These are phyloP conservation scores for Sapajus apella DNA, from an alignment of 2,113 vertebrate species.

Conservation along the genomic window DNA sequence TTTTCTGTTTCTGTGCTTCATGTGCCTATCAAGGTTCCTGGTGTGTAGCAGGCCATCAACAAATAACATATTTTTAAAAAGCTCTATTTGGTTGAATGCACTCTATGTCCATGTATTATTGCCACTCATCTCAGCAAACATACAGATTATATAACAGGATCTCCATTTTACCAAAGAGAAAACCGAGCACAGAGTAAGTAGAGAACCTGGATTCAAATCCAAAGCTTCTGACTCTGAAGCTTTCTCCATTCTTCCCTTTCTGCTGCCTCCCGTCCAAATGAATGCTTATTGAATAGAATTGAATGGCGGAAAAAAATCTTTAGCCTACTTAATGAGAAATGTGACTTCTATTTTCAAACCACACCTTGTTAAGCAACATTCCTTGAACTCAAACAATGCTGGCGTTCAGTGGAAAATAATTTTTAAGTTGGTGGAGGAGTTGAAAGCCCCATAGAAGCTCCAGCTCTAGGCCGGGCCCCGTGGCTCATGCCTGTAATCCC, in stretches of 20 bases:
- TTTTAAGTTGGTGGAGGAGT: neutral
- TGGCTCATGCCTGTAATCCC: no score
- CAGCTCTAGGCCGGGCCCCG: fast-evolving
- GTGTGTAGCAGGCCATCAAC: neutral
- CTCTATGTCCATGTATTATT: neutral
- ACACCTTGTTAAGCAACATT: neutral
- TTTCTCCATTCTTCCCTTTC: neutral
- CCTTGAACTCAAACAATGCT: slow-evolving; percentile 17
- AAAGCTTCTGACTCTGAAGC: neutral
- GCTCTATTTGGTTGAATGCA: neutral
- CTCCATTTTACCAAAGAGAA: neutral
- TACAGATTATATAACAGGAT: neutral
- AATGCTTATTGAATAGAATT: neutral
- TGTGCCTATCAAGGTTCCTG: neutral
- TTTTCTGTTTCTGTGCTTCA: neutral
- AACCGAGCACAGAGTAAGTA: neutral
- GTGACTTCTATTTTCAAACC: slow-evolving; percentile 50
- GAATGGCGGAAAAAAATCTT: neutral
- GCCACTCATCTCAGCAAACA: neutral
- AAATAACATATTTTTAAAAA: neutral
- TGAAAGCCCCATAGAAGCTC: neutral
- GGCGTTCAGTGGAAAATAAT: neutral
- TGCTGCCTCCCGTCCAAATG: neutral
- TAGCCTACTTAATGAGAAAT: slow-evolving; percentile 25
- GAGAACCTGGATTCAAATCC: neutral